Evolutionary conservation across 2,888 invertebrate species (phyloP).

Genomic region (Agonopterix heracliana): DNA sequence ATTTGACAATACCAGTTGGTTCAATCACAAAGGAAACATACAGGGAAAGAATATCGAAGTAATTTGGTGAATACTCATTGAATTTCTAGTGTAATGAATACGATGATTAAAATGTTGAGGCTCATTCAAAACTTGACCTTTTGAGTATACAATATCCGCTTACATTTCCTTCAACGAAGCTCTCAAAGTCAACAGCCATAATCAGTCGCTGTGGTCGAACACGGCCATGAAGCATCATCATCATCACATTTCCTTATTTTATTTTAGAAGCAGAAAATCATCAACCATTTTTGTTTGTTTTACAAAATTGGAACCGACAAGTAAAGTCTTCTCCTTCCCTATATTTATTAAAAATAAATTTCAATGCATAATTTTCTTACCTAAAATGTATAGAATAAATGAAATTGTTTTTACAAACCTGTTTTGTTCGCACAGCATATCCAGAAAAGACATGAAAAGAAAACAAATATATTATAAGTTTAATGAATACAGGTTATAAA

Average conservation of each 20-base stretch:
- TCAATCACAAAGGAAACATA: constrained; percentile 45
- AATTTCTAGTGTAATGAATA: constrained; percentile 38
- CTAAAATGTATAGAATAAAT: not conserved
- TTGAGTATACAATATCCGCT: not conserved
- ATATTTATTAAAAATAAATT: no score
- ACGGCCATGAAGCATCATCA: no score
- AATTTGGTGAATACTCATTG: constrained; percentile 46
- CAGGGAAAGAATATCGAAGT: constrained; percentile 55
- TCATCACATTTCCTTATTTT: no score
- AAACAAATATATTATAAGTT: constrained; percentile 16
- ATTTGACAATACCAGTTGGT: constrained; percentile 56
- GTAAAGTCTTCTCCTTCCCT: no score
- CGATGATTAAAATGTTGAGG: constrained; percentile 27
- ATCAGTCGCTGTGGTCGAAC: no score
- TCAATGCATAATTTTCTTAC: no score
- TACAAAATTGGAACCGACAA: no score
- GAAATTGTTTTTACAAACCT: constrained; percentile 30
- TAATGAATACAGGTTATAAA: constrained; percentile 3
- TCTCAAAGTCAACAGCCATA: no score
- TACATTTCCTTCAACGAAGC: no score
- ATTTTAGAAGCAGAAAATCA: no score
- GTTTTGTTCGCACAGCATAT: constrained; percentile 17
- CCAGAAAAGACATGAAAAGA: constrained; percentile 25
- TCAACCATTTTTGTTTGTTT: no score
- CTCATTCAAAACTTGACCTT: constrained; percentile 5